Evolutionary conservation across 2,797 vertebrate species (phyloP).

Genomic region (Spinibarbus caldwelli): DNA sequence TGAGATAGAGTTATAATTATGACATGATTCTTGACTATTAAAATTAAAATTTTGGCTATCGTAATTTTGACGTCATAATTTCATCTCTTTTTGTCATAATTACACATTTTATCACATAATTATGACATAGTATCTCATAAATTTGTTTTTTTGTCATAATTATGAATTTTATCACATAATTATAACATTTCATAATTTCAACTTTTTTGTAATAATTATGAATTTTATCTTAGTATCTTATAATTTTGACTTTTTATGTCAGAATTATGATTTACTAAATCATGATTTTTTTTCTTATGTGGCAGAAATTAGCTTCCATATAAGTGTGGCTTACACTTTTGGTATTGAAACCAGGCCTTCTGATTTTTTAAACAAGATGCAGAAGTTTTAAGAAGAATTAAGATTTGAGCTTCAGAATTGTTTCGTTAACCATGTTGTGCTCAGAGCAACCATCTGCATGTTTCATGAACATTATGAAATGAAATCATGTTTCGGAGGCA

Average conservation of each 20-base stretch:
- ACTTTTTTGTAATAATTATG: not conserved
- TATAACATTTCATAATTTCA: too few relatives aligned
- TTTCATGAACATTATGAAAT: too few relatives aligned
- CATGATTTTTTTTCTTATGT: not conserved
- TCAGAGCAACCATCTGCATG: too few relatives aligned
- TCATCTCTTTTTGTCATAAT: not conserved
- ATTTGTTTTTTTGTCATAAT: not conserved
- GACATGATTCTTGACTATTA: not conserved
- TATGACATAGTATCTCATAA: not conserved
- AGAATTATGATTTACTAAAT: not conserved
- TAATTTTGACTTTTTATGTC: not conserved
- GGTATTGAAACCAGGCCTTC: not conserved
- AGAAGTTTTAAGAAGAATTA: not conserved
- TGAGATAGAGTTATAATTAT: not conserved
- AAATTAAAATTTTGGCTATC: too few relatives aligned
- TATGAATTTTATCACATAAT: not conserved
- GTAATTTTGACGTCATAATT: too few relatives aligned
- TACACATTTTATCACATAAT: not conserved
- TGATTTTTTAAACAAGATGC: not conserved
- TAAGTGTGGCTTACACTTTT: not conserved
- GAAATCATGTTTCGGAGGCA: too few relatives aligned
- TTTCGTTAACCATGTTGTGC: not conserved
- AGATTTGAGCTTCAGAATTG: not conserved
- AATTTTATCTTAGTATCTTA: not conserved
- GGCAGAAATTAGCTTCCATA: not conserved